These are phyloP conservation scores for Seriola dumerili DNA, from an alignment of 2,113 vertebrate species.

Conservation along the genomic window DNA sequence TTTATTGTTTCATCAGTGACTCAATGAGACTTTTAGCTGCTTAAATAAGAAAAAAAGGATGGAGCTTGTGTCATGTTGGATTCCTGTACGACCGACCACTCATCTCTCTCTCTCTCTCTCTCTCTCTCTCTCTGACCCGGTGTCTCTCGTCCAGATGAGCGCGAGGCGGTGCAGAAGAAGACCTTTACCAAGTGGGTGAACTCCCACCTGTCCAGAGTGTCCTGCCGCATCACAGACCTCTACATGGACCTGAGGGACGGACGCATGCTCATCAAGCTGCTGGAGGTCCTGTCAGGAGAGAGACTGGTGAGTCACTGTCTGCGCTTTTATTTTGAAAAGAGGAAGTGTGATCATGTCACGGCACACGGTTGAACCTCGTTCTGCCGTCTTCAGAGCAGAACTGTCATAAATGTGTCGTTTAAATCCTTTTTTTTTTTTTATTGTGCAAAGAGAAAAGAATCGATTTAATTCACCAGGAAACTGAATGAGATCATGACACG, in stretches of 20 bases:
- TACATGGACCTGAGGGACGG: constrained; percentile 95
- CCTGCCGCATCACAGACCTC: constrained; percentile 93
- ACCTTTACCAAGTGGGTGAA: constrained; percentile 98
- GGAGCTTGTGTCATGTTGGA: not conserved
- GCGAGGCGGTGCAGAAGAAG: constrained; percentile 97
- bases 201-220: constrained; percentile 93
- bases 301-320: constrained; percentile 82
- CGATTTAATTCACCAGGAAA: no score
- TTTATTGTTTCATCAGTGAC: no score
- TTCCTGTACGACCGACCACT: not conserved
- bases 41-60: no score
- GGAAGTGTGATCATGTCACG: not conserved
- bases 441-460: no score
- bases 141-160: constrained; percentile 87
- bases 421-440: no score
- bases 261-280: constrained; percentile 95
- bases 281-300: constrained; percentile 95
- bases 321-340: constrained; percentile 48
- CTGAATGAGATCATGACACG: no score
- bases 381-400: no score
- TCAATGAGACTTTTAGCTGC: no score
- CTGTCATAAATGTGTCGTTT: no score
- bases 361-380: no score
- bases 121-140: not conserved
- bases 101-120: constrained; percentile 80